Evolutionary conservation across 2,113 vertebrate genomes (phyloP), one percentile per base, ranked within the genome.

Genomic region (Clarias macrocephalus): DNA sequence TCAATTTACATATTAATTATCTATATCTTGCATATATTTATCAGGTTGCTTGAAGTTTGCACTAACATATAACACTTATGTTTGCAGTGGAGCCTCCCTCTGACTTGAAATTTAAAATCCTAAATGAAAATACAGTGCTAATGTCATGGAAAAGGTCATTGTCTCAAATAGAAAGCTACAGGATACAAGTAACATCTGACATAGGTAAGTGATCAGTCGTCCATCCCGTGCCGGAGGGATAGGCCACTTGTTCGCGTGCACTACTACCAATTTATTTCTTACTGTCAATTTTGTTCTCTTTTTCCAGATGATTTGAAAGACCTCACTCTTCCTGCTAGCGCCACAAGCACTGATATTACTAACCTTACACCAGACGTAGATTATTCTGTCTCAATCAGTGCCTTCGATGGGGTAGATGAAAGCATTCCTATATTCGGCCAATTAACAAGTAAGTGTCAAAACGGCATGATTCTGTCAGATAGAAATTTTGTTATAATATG

Each of bases 101-200:
- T 96, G 94, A 98, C 93, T 97, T 99, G 95, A 98, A 97, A 95
- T 99, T 98, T 97, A 97, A 97, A 96, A 99, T 99, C 96, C 93
- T 98, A 96, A 97, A 98, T 97, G 98, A 99, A 93, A 96, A 96
- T 94, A 97, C 97, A 93, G 98, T 99, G 96, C 96, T 97, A 94
- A 99, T 99, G 98, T 96, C 97, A 94, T 99, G 98, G 98, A 93
- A 88, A 90, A 96, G 92, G 85, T 97, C 98, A 91, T 92, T 91
- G 28, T 93, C 95, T 92, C 92, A 60, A 86, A 97, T 99, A 96
- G 93, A 96, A 89, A 98, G 98, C 93, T 99, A 97, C 94, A 97
- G 93, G 95, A 95, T 99, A 95, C 98, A 97, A 91, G 93, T 99
- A 86, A 93, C 94, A 65, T 95, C 97, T 92, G 95, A 97, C 84